These are phyloP conservation scores for Sesamia nonagrioides DNA, from an alignment of 1,140 invertebrate genomes.

Conservation along the genomic window DNA sequence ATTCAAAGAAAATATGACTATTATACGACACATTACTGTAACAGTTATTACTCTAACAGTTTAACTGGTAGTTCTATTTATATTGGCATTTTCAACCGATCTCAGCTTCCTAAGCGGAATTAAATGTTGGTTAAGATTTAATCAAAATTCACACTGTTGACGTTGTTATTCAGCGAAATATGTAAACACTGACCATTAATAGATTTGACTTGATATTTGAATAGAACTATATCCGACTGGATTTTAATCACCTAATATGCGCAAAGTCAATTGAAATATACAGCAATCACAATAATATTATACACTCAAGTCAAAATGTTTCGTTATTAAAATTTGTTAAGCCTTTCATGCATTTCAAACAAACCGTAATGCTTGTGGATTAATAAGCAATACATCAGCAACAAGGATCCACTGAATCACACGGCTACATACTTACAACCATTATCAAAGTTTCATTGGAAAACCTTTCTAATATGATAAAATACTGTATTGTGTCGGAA, in stretches of 20 bases:
- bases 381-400: background rate
- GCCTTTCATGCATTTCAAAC: too few relatives aligned
- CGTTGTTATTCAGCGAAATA: background rate
- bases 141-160: background rate
- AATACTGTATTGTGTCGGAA: background rate
- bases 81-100: background rate
- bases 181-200: background rate
- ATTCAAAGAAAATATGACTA: too few relatives aligned
- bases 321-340: too few relatives aligned
- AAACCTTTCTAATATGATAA: background rate
- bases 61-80: background rate
- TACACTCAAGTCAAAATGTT: too few relatives aligned
- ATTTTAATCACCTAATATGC: background rate
- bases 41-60: too few relatives aligned
- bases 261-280: too few relatives aligned
- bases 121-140: background rate
- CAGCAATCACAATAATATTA: too few relatives aligned
- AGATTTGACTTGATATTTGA: background rate
- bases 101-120: background rate
- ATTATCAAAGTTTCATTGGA: constrained; percentile 15
- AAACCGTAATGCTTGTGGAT: too few relatives aligned
- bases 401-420: background rate
- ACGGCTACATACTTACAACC: background rate
- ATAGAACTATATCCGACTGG: background rate
- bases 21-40: too few relatives aligned